Base-by-base conservation (phyloP, 1,140 invertebrate genomes). In the Zaprionus ornatus region DNA sequence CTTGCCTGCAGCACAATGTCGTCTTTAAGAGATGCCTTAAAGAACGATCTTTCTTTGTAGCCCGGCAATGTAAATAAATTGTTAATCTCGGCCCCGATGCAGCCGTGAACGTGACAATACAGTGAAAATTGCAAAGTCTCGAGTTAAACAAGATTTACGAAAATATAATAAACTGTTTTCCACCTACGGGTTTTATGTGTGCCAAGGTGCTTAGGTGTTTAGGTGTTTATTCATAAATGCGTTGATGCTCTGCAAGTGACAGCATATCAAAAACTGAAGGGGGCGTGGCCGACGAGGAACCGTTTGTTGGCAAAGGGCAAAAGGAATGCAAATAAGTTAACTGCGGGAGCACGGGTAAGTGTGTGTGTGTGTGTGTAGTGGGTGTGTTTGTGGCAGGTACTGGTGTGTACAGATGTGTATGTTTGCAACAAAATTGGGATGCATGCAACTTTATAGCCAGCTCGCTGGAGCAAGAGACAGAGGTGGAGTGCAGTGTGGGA, bases 371-470 rank as follows among this genome's bases (percentile, higher is more conserved):
- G 32, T 21, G 67, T 40, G 27, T 48, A n/a, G 37, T 63, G 32
- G n/a, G 27, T 7, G 27, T 29, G 29, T 9, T 10, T 32, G 37
- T n/a, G 37, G 15, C 13, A 29, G 35, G 3, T 13, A 32, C 2
- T 9, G 3, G 0, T 9, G 29, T 32, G 17, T 37, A 37, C 42
- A 57, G 59, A 6, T 54, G 27, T 71, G 32, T 45, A 32, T 9
- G 25, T 69, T 23, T 65, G 57, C 74, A 79, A 73, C 65, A 85
- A 82, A 76, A 68, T 79, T 42, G 57, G 68, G 35, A 52, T 62
- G 37, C 65, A 60, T 71, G 74, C 57, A 78, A 83, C 82, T 74
- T 81, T 85, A 81, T 72, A 63, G 55, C 45, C 45, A 17, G n/a
- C 40, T 15, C 15, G 10, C n/a, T 45, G n/a, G n/a, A 17, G n/a